Percentiles rank a stretch among this genome's conserved stretches.
phyloP scores from a whole-genome alignment of 2,888 invertebrate genomes.

The Cremastobaeus sp. region DNA sequence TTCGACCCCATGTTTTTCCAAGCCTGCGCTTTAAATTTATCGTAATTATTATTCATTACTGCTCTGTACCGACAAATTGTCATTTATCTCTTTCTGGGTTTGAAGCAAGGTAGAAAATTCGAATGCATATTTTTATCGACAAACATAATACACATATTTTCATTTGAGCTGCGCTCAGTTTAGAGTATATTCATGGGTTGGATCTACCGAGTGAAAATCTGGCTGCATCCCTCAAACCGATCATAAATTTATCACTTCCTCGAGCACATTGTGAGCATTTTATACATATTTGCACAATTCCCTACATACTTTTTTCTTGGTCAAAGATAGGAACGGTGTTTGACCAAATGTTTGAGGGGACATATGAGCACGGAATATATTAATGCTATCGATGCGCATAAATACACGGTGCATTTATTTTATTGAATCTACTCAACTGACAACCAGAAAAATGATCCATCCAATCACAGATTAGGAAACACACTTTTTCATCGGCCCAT shows the following conservation, averaged over 20 bases:
- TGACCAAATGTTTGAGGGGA: constrained; percentile 65
- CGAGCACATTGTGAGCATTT: constrained; percentile 77
- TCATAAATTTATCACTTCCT: constrained; percentile 68
- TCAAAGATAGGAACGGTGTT: constrained; percentile 44
- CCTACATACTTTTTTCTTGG: constrained; percentile 69
- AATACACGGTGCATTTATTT: constrained; percentile 70
- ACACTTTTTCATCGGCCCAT: too few relatives aligned
- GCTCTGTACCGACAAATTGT: constrained; percentile 15
- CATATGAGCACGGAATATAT: constrained; percentile 75
- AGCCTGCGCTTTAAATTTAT: constrained; percentile 26
- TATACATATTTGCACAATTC: constrained; percentile 78
- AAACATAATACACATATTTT: too few relatives aligned
- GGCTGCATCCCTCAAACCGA: constrained; percentile 3
- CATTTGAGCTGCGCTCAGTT: too few relatives aligned
- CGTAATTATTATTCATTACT: constrained; percentile 51
- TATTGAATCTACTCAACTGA: constrained; percentile 57
- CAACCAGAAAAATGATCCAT: neutral
- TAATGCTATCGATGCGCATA: constrained; percentile 70
- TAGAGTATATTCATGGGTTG: too few relatives aligned
- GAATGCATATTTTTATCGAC: too few relatives aligned
- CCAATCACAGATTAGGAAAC: neutral
- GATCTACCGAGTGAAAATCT: neutral
- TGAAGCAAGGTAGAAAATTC: too few relatives aligned
- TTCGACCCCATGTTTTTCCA: constrained; percentile 57
- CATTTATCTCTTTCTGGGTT: too few relatives aligned